Percentiles rank a stretch among this genome's conserved stretches.
These are phyloP conservation scores for Dicaeum eximium DNA, from an alignment of 2,113 vertebrate species.

Conservation along the genomic window DNA sequence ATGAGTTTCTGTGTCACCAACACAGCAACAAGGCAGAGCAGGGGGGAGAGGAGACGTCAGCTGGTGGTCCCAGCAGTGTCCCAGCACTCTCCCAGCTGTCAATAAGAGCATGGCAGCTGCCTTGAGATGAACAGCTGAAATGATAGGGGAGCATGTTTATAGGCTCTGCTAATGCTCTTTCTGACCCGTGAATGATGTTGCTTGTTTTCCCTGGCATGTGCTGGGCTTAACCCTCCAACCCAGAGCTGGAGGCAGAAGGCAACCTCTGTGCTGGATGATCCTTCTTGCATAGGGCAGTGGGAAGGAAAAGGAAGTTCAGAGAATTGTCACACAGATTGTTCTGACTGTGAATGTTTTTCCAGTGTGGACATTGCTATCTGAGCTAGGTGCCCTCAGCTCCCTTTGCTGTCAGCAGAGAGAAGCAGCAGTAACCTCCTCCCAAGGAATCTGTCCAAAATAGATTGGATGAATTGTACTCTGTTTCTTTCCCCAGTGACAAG, in stretches of 20 bases:
- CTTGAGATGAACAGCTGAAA: constrained; percentile 61
- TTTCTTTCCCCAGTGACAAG: neutral
- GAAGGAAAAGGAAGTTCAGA: neutral
- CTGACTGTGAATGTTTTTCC: neutral
- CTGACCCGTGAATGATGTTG: constrained; percentile 60
- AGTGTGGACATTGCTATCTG: neutral
- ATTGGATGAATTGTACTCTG: neutral
- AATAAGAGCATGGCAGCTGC: neutral
- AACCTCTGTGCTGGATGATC: neutral
- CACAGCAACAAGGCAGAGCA: neutral
- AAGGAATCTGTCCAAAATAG: neutral
- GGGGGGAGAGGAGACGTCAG: neutral
- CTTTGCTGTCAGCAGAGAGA: neutral
- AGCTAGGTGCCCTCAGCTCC: neutral
- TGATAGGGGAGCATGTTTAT: neutral
- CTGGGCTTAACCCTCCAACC: neutral
- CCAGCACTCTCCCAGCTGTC: constrained; percentile 55
- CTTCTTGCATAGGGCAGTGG: neutral
- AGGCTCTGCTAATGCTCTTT: neutral
- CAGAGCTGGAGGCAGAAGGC: constrained; percentile 2
- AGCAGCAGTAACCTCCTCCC: neutral
- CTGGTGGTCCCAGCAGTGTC: constrained; percentile 47
- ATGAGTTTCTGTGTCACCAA: constrained; percentile 13
- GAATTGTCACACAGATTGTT: neutral
- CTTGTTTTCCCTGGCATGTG: constrained; percentile 10